Evolutionary conservation across 1,140 invertebrate genomes (phyloP).

Genomic region (Lepidostoma basale): DNA sequence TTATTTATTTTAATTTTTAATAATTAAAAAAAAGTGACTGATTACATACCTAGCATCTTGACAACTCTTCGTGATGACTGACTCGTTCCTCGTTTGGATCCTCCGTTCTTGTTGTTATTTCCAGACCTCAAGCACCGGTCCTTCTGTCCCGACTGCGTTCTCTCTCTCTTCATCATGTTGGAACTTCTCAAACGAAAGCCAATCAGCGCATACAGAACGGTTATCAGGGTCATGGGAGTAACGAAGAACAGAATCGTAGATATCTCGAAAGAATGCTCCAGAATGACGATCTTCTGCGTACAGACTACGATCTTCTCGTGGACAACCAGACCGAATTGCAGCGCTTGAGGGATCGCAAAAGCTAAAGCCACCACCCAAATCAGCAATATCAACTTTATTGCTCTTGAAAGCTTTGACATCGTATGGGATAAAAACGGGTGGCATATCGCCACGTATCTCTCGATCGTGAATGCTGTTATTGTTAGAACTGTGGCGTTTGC

Average conservation of each 20-base stretch:
- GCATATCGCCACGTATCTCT: no score
- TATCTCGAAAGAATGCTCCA: constrained; percentile 79
- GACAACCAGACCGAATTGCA: no score
- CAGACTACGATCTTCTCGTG: constrained; percentile 60
- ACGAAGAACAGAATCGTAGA: constrained; percentile 87
- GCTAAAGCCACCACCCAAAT: no score
- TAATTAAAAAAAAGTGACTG: no score
- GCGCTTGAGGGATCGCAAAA: no score
- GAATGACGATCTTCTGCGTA: constrained; percentile 65
- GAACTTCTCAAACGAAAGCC: constrained; percentile 74
- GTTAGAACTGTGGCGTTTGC: no score
- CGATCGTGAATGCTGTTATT: no score
- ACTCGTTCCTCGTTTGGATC: constrained; percentile 46
- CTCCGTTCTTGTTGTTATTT: not conserved
- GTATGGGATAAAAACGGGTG: no score
- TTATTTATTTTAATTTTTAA: no score
- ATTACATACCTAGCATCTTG: constrained; percentile 65
- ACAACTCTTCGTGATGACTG: constrained; percentile 63
- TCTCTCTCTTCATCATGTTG: constrained; percentile 54
- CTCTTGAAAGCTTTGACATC: no score
- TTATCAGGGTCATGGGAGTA: constrained; percentile 84
- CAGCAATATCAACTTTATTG: no score
- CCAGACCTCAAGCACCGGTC: constrained; percentile 7
- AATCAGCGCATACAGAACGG: constrained; percentile 81
- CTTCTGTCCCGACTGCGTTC: not conserved